Evolutionary conservation across 2,888 invertebrate genomes (phyloP).

Genomic region (Azorinus chamasolen): DNA sequence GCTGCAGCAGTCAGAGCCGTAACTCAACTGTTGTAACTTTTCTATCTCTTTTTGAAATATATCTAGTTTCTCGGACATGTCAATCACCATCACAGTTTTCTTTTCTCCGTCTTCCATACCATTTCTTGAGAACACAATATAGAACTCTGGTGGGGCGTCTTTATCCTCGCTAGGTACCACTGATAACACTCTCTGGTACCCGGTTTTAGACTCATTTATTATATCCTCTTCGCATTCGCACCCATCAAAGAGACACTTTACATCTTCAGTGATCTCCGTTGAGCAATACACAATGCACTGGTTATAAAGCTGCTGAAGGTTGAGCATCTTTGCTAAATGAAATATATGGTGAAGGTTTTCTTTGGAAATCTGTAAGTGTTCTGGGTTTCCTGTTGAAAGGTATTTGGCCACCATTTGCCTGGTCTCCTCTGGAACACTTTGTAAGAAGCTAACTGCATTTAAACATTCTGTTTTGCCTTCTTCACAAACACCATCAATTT

Average conservation of each 20-base stretch:
- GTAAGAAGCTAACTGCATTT: conserved; percentile 38
- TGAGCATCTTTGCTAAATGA: conserved; percentile 46
- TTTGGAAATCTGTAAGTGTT: conserved; percentile 25
- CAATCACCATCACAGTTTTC: conserved; percentile 42
- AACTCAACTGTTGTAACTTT: conserved; percentile 30
- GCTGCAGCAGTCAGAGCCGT: conserved; percentile 52
- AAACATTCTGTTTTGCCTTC: not conserved
- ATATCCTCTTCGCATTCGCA: conserved; percentile 40
- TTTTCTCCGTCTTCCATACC: conserved; percentile 21
- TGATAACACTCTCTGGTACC: conserved; percentile 44
- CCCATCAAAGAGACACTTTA: conserved; percentile 27
- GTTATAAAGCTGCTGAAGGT: conserved; percentile 39
- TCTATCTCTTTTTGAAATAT: conserved; percentile 40
- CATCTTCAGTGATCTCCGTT: conserved; percentile 10
- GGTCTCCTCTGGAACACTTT: conserved; percentile 27
- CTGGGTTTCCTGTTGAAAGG: conserved; percentile 48
- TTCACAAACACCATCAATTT: not conserved
- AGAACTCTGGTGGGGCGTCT: conserved; percentile 43
- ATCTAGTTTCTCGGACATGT: conserved; percentile 37
- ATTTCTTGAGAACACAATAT: conserved; percentile 39
- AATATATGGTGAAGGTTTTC: conserved; percentile 51
- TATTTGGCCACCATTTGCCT: conserved; percentile 43
- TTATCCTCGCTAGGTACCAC: conserved; percentile 42
- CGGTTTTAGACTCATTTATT: conserved; percentile 23
- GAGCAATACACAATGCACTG: conserved; percentile 47